Evolutionary conservation across 30 jellyfish, hydroid and myxozoan genomes (phyloP), one percentile per base, ranked within the genome.

Genomic region (Hydractinia symbiolongicarpus): DNA sequence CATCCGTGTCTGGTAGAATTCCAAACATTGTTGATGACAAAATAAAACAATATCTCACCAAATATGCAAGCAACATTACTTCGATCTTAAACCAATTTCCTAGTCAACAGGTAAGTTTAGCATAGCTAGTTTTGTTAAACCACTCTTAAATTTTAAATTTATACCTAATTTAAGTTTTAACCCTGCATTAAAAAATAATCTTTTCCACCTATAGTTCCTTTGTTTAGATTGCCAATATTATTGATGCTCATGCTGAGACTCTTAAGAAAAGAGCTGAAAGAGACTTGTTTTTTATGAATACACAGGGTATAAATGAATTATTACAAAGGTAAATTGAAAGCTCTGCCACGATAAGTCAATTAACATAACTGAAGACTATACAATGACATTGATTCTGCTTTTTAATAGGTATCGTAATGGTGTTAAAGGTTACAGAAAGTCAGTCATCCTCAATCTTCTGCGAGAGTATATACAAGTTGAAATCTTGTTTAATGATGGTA

Each of bases 51-150:
- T 81, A 82, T 56, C 84, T 91, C 30, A 55, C 83, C 50, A 88
- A 81, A 77, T 91, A 91, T 79, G 86, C 98, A 58, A 86, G 96
- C 90, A 91, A 91, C 78, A 83, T 86, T 73, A 91, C 98, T 30
- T 86, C 98, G 14, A 91, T 91, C 40, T 78, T 91, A 50, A 87
- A 91, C n/a, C 88, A 84, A 61, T 91, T 91, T 77, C 98, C 98
- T 6, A 91, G 98, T 79, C 98, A 91, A 61, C 96, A 91, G 96
- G 98, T 91, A 86, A 44, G 14, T 19, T 52, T 1, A 49, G 50
- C 81, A 50, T 7, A 6, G 50, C 55, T 72, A 13, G n/a, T 11
- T 15, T 68, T 20, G 52, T 11, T 20, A 1, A 20, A 20, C 14
- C n/a, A 11, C 13, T 10, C 15, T 11, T 10, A 68, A 68, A 10